phyloP scores from a whole-genome alignment of 30 jellyfish, hydroid and myxozoan species.

The Aurelia sp. region DNA sequence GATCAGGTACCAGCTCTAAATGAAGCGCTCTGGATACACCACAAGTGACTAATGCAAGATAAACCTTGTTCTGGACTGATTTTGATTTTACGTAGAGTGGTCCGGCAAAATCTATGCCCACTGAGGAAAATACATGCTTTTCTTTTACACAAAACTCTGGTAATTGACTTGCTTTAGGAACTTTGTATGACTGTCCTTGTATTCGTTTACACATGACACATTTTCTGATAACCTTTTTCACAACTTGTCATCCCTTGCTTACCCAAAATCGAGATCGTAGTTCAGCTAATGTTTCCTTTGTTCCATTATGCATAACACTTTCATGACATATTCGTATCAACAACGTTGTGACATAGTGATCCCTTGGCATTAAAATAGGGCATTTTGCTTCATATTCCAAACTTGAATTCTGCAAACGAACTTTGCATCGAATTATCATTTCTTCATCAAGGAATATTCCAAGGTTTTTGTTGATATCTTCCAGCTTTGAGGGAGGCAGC shows the following conservation, averaged over 20 bases:
- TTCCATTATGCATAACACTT: no score
- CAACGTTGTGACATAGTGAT: not conserved
- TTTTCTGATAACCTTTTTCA: no score
- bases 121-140: slow-evolving; percentile 2
- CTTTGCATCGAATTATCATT: slow-evolving; percentile 6
- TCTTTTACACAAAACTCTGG: slow-evolving; percentile 4
- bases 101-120: slow-evolving; percentile 40
- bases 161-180: not conserved
- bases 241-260: no score
- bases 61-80: not conserved
- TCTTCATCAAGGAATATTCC: slow-evolving; percentile 6
- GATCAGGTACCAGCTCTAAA: slow-evolving; percentile 16
- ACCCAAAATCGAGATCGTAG: no score
- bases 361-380: slow-evolving; percentile 24
- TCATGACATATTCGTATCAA: no score
- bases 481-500: no score
- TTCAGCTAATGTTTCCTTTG: no score
- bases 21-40: slow-evolving; percentile 2
- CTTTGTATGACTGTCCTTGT: no score
- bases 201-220: no score
- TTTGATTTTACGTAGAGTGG: slow-evolving; percentile 1
- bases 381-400: not conserved
- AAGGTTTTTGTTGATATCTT: no score
- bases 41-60: slow-evolving; percentile 1
- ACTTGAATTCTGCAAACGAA: slow-evolving; percentile 5